phyloP scores from a whole-genome alignment of 2,797 vertebrate species.

The Mareca penelope region DNA sequence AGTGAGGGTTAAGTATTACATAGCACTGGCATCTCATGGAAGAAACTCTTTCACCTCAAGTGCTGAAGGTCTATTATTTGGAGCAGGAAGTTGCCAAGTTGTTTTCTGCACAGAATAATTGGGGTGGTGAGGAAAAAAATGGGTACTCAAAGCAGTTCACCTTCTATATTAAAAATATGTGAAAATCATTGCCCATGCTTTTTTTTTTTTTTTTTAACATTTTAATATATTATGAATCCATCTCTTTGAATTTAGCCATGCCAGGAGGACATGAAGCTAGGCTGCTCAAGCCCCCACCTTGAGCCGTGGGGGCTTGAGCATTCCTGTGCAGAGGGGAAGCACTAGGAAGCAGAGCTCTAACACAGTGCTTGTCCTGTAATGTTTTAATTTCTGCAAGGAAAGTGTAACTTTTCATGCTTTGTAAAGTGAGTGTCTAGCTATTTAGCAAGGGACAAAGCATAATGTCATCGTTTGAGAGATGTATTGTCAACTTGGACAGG shows the following conservation, averaged over 20 bases:
- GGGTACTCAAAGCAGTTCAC: background rate
- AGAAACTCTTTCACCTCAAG: background rate
- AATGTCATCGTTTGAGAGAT: slow-evolving; percentile 55
- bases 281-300: background rate
- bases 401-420: slow-evolving; percentile 13
- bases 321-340: background rate
- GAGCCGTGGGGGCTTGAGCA: background rate
- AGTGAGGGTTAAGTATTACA: background rate
- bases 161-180: background rate
- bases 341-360: background rate
- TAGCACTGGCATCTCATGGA: background rate
- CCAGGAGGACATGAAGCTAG: background rate
- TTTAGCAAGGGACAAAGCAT: slow-evolving; percentile 55
- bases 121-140: background rate
- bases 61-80: background rate
- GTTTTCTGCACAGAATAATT: background rate
- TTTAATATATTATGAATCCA: background rate
- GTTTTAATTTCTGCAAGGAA: slow-evolving; percentile 64
- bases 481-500: slow-evolving; percentile 65
- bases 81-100: background rate
- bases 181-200: background rate
- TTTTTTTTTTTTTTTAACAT: background rate
- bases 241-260: background rate
- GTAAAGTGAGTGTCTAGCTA: slow-evolving; percentile 1
- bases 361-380: background rate